Base-by-base conservation (phyloP, 2,797 vertebrate genomes). In the Acanthopagrus latus region DNA sequence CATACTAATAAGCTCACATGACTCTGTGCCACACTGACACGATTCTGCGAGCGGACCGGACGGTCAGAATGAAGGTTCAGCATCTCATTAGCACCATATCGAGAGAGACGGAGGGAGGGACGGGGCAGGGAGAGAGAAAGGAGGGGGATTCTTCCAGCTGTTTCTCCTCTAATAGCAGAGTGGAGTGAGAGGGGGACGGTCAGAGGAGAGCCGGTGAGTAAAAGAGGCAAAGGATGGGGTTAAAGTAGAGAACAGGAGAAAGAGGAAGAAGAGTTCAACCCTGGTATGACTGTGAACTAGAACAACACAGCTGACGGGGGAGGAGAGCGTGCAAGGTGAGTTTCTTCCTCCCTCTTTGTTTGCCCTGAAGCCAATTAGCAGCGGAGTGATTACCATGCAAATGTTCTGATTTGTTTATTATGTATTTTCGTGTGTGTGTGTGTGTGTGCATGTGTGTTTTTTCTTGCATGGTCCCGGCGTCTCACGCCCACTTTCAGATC, bases 31-130 rank as follows among this genome's bases (percentile, higher is more conserved):
- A 83, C 89, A 33, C 65, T 90, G 86, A 78, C 91, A 93, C 14
- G 21, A 64, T 76, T 90, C 84, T 90, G 92, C 82, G 84, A 94
- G 76, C 76, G 71, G 77, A 38, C 69, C 69, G 5, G 60, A 71
- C 10, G 62, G 86, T 88, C 86, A 77, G 85, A 92, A 89, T 88
- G 80, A 91, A 87, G 85, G 74, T 88, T 80, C 76, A 41, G 85
- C 83, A 86, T 94, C 90, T 94, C 92, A 95, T 94, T 95, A 93
- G 87, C 92, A 93, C 93, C 88, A 89, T 90, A 92, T 89, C 86
- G 94, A 93, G 92, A 94, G 75, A 87, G 69, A 71, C 80, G 20
- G 86, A 85, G 87, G 83, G 90, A 89, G 91, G 84, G 89, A 67
- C 88, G 88, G 84, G 88, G 64, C 52, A 17, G 80, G 54, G 38